phyloP scores from a whole-genome alignment of 2,888 invertebrate species.

The Pharmacophagus antenor region DNA sequence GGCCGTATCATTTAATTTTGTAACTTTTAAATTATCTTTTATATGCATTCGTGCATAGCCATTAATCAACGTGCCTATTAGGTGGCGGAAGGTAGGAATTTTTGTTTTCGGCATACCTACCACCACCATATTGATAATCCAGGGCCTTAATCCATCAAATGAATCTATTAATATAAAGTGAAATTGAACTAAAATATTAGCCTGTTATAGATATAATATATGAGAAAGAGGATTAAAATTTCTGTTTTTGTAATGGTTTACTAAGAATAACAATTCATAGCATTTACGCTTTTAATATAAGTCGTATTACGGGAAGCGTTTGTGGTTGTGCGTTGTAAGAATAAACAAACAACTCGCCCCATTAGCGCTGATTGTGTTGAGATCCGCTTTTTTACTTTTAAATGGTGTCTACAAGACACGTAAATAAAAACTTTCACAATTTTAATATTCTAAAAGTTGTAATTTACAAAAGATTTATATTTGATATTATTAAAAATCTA shows the following conservation, averaged over 20 bases:
- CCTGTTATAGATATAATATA: too few species aligned
- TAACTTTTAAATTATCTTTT: too few species aligned
- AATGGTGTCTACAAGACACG: neutral
- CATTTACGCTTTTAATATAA: neutral
- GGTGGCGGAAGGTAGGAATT: too few species aligned
- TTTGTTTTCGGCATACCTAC: too few species aligned
- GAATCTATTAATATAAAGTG: neutral
- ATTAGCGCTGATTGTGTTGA: slow-evolving; percentile 16
- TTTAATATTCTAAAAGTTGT: neutral
- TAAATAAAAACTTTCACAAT: neutral
- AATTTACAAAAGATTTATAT: neutral
- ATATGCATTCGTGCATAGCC: too few species aligned
- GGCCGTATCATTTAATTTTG: too few species aligned
- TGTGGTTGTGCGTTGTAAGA: slow-evolving; percentile 12
- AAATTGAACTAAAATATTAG: too few species aligned
- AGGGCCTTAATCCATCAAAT: too few species aligned
- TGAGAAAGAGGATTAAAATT: too few species aligned
- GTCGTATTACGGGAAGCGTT: neutral
- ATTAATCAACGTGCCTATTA: too few species aligned
- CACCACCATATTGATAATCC: too few species aligned
- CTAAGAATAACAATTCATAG: neutral
- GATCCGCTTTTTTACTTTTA: slow-evolving; percentile 5
- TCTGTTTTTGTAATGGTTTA: neutral
- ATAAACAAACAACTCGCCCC: slow-evolving; percentile 7
- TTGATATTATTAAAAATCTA: too few species aligned